These are phyloP conservation scores for Halictus rubicundus DNA, from an alignment of 1,140 invertebrate genomes.

Conservation along the genomic window DNA sequence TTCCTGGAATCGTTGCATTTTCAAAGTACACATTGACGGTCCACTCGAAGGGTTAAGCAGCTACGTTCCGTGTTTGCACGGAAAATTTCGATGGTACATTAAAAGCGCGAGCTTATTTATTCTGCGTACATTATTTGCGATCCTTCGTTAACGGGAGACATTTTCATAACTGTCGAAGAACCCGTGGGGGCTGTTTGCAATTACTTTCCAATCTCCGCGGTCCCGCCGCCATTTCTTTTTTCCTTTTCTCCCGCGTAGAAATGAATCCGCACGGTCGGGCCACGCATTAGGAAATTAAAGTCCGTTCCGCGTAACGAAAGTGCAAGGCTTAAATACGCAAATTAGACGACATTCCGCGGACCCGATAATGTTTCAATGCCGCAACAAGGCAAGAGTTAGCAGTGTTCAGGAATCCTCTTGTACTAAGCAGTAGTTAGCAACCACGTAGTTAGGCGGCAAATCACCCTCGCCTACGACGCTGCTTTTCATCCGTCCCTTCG, in stretches of 20 bases:
- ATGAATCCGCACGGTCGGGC: not conserved
- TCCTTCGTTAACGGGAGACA: not conserved
- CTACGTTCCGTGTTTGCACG: too few species aligned
- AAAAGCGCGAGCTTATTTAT: too few species aligned
- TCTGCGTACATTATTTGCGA: too few species aligned
- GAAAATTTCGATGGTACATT: too few species aligned
- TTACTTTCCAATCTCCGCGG: not conserved
- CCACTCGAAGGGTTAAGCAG: too few species aligned
- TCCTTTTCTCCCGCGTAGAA: not conserved
- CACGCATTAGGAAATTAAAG: conserved; percentile 24
- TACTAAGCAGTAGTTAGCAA: conserved; percentile 42
- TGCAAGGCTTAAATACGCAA: conserved; percentile 17
- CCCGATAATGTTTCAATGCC: conserved; percentile 40
- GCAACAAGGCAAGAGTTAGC: conserved; percentile 28
- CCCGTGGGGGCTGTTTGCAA: not conserved
- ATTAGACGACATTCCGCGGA: conserved; percentile 41
- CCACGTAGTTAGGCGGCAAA: conserved; percentile 35
- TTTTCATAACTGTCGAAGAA: not conserved
- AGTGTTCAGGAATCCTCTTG: conserved; percentile 47
- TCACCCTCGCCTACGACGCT: not conserved
- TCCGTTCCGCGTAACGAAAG: not conserved
- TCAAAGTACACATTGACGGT: too few species aligned
- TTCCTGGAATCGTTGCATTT: too few species aligned
- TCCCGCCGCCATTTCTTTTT: not conserved
- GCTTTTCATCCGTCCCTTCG: not conserved